These are phyloP conservation scores for Linnaemya tessellans DNA, from an alignment of 2,888 invertebrate species.

Conservation along the genomic window DNA sequence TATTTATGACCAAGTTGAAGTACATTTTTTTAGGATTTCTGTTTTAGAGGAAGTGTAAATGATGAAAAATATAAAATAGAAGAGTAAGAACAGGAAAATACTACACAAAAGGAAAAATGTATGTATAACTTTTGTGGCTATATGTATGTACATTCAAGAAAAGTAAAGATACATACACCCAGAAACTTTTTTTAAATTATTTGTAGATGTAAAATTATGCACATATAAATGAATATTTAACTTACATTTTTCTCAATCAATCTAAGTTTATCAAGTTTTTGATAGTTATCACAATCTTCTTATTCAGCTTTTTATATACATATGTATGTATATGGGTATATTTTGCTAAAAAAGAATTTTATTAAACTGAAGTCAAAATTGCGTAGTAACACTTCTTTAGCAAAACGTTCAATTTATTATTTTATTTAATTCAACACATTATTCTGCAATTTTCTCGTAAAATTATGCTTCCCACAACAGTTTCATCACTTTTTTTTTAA, in stretches of 20 bases:
- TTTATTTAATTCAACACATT: constrained; percentile 1
- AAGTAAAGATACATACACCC: not conserved
- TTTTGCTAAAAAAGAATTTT: not conserved
- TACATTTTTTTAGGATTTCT: constrained; percentile 50
- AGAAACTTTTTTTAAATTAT: not conserved
- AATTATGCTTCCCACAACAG: constrained; percentile 1
- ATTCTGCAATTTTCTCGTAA: not conserved
- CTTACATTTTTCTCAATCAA: constrained; percentile 45
- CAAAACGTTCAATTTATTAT: not conserved
- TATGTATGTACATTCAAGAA: not conserved
- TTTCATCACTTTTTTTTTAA: constrained; percentile 33
- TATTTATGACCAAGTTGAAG: constrained; percentile 64
- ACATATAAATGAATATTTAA: constrained; percentile 1
- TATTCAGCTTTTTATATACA: not conserved
- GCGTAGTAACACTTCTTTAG: constrained; percentile 24
- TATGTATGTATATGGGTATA: not conserved
- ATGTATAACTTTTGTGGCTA: constrained; percentile 29
- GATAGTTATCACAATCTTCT: constrained; percentile 38
- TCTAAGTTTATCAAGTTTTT: not conserved
- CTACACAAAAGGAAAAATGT: constrained; percentile 50
- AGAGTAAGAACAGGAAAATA: constrained; percentile 42
- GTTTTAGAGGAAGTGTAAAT: constrained; percentile 36
- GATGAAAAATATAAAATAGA: constrained; percentile 18
- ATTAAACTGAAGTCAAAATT: constrained; percentile 1
- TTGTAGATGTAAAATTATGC: not conserved